Percentiles rank a stretch among this genome's conserved stretches.
Conservation (phyloP, 1,140 invertebrate genomes). For the Cotesia chilonis region DNA sequence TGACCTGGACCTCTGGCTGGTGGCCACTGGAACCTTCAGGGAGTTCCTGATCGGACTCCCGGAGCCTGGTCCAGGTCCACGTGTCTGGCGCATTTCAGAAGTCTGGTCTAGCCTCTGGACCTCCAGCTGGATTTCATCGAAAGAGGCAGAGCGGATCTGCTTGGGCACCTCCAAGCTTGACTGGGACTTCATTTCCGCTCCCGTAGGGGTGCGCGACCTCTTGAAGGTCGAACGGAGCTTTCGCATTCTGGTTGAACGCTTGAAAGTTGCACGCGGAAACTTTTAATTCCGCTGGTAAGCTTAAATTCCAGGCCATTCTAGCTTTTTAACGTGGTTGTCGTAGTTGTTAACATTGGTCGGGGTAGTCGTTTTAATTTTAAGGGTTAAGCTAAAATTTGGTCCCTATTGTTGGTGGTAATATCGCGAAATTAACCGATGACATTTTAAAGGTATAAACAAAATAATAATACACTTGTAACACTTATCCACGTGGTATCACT, state of each 20-base stretch:
- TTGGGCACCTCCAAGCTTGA: slow-evolving; percentile 88
- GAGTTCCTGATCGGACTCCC: no score
- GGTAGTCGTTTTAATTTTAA: no score
- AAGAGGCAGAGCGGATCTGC: slow-evolving; percentile 83
- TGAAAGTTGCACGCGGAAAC: no score
- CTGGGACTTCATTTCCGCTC: slow-evolving; percentile 88
- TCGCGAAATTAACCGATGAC: no score
- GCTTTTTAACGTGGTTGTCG: not conserved
- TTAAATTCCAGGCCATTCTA: not conserved
- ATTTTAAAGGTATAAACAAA: no score
- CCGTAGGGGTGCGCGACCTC: slow-evolving; percentile 84
- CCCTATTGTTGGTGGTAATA: no score
- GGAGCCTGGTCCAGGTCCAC: not conserved
- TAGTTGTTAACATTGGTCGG: no score
- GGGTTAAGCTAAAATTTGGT: no score
- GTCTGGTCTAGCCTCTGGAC: slow-evolving; percentile 67
- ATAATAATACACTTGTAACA: no score
- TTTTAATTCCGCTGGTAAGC: no score
- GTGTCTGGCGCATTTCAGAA: not conserved
- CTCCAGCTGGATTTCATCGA: slow-evolving; percentile 87
- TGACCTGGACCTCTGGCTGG: slow-evolving; percentile 75
- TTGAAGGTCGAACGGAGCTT: slow-evolving; percentile 85
- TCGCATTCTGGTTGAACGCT: slow-evolving; percentile 70
- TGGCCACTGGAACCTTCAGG: slow-evolving; percentile 54
- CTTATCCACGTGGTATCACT: no score